phyloP scores from a whole-genome alignment of 2,113 vertebrate species.

The Actinemys pallida region DNA sequence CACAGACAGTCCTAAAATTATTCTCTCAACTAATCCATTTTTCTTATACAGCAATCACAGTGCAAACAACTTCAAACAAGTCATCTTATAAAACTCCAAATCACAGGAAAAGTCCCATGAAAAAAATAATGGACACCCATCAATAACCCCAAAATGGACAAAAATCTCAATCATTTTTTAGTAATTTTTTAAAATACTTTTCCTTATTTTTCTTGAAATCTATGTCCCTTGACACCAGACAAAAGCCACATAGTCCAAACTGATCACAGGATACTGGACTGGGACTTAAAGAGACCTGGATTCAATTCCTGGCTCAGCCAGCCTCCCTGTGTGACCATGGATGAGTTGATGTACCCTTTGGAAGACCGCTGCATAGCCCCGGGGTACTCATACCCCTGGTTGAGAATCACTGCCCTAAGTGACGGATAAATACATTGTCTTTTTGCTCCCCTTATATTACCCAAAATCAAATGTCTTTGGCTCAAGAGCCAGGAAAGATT shows the following conservation, averaged over 20 bases:
- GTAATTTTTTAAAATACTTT: not conserved
- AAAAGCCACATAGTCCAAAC: not conserved
- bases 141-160: not conserved
- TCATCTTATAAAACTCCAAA: not conserved
- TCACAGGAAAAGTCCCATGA: no score
- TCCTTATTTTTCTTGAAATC: not conserved
- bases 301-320: not conserved
- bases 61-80: not conserved
- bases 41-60: not conserved
- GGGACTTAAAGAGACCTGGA: not conserved
- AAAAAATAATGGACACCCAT: not conserved
- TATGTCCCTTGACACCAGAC: not conserved
- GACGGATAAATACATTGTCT: not conserved
- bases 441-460: not conserved
- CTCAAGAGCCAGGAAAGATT: not conserved
- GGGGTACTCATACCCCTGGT: no score
- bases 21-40: not conserved
- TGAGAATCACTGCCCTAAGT: not conserved
- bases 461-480: not conserved
- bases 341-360: no score
- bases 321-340: not conserved
- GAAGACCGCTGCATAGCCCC: no score
- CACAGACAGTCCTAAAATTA: not conserved
- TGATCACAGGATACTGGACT: not conserved
- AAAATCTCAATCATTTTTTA: not conserved